These are phyloP conservation scores for Zaprionus davidi DNA, from an alignment of 1,140 invertebrate species.

Conservation along the genomic window DNA sequence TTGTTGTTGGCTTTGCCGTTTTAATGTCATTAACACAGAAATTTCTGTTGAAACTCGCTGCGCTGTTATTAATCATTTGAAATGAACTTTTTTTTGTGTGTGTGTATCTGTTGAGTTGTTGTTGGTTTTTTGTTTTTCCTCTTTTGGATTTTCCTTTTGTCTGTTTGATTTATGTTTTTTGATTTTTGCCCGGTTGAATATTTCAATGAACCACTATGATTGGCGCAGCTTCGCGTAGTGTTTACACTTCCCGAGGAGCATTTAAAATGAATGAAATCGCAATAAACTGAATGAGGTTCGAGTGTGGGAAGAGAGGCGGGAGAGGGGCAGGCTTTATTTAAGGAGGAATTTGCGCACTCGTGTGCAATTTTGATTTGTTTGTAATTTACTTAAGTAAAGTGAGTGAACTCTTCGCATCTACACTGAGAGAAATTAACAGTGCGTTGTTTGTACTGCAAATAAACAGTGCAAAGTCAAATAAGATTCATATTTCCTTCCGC, in stretches of 20 bases:
- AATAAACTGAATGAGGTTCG: conserved; percentile 16
- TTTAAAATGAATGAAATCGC: conserved; percentile 72
- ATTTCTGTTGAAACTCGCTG: conserved; percentile 63
- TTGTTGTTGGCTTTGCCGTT: conserved; percentile 34
- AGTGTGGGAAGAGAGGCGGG: fast-evolving
- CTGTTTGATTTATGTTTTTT: conserved; percentile 67
- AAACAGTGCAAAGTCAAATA: background rate
- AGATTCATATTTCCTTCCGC: background rate
- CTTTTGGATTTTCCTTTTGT: conserved; percentile 71
- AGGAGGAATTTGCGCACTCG: background rate
- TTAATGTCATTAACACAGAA: conserved; percentile 72
- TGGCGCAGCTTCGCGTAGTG: conserved; percentile 14
- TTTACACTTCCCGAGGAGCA: conserved; percentile 43
- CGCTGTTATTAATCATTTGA: conserved; percentile 73
- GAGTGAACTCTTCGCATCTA: background rate
- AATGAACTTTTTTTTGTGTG: conserved; percentile 57
- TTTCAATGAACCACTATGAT: conserved; percentile 40
- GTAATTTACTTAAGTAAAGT: conserved; percentile 16
- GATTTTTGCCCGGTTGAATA: conserved; percentile 18
- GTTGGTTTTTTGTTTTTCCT: conserved; percentile 25
- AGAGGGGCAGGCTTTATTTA: too few relatives aligned
- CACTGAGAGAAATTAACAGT: background rate
- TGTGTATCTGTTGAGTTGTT: conserved; percentile 3
- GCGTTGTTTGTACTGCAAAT: background rate
- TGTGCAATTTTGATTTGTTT: conserved; percentile 25